Base-by-base conservation (phyloP, 1,140 invertebrate genomes). In the Papilio polytes region DNA sequence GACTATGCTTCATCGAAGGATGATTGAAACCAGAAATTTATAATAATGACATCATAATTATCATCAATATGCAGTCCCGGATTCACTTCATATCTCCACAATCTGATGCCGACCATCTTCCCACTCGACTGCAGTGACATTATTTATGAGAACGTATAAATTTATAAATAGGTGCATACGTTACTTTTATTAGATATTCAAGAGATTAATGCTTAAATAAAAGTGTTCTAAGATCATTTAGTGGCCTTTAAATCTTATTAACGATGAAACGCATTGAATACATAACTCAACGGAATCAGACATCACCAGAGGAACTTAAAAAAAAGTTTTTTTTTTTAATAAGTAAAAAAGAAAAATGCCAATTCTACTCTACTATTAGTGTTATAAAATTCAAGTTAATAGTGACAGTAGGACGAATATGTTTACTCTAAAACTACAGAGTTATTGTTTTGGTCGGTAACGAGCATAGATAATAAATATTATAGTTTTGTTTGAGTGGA, bases 201-300 rank as follows among this genome's bases (percentile, higher is more conserved):
- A 70, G 63, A 70, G 63, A 70, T 70, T 70, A 70, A 70, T 70
- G 22, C 26, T 70, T 70, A 36, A 70, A 70, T 70, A 70, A 70
- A 70, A 70, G 13, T 70, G 63, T 70, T 70, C 22, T 70, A 70
- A 70, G 22, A 70, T 70, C 63, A 31, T 70, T 70, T 70, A 31
- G 26, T 70, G 63, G 63, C 31, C 63, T 70, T 70, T 70, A 70
- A 70, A 70, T 70, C 63, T 70, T 70, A 70, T 70, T 70, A 70
- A 70, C 13, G 63, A 70, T 70, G 63, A 26, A 70, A 70, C 26
- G 63, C 22, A 70, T 18, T 31, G 63, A 70, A 31, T 70, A 36
- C 63, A 15, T 31, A 70, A 70, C 22, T 15, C 63, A 18, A 36
- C 4, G 12, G 63, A 70, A 36, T 70, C 15, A 26, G 6, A 15